These are phyloP conservation scores for Galeopterus variegatus DNA, from an alignment of 2,113 vertebrate species.

Conservation along the genomic window DNA sequence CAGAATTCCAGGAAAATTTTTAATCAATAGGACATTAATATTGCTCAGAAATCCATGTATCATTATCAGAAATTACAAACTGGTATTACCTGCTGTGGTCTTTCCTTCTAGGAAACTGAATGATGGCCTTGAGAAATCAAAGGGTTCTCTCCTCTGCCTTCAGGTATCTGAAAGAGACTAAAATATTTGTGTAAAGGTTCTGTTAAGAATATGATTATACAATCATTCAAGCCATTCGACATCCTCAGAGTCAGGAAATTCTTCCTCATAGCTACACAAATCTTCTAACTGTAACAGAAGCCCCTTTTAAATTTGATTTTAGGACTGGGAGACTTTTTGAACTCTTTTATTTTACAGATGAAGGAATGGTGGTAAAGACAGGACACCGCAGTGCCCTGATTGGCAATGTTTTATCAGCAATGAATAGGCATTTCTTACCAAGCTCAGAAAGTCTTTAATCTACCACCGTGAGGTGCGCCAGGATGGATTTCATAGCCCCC, in stretches of 20 bases:
- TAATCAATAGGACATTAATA: background rate
- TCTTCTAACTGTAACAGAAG: background rate
- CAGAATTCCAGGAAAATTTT: background rate
- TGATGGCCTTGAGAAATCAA: background rate
- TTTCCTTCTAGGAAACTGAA: background rate
- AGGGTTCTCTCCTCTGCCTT: background rate
- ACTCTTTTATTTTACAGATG: background rate
- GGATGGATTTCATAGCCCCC: background rate
- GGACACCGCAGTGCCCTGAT: background rate
- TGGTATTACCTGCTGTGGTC: background rate
- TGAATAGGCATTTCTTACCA: background rate
- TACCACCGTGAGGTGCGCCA: background rate
- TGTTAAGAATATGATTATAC: conserved; percentile 56
- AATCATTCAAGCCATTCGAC: background rate
- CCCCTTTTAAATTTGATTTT: conserved; percentile 38
- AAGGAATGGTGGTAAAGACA: background rate
- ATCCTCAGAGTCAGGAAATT: conserved; percentile 23
- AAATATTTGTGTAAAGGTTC: conserved; percentile 24
- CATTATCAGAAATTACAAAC: conserved; percentile 30
- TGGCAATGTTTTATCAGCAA: background rate
- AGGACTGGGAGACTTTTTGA: background rate
- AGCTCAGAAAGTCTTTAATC: background rate
- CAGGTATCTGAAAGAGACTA: background rate
- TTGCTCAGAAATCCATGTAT: conserved; percentile 15
- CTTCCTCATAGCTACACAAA: background rate